phyloP scores from a whole-genome alignment of 2,113 vertebrate species.

The Galbula dea region DNA sequence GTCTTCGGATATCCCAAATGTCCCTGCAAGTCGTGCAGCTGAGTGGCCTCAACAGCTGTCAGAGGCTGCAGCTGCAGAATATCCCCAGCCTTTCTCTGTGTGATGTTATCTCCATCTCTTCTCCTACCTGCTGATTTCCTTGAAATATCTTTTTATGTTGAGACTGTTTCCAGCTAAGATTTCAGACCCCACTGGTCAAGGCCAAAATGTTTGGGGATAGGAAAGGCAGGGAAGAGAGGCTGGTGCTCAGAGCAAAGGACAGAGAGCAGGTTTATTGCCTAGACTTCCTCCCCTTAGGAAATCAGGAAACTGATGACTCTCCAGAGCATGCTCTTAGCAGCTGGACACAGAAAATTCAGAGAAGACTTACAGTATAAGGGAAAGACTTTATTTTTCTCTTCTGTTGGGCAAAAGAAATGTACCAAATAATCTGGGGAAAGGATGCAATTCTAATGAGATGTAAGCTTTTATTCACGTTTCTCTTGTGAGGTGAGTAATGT shows the following conservation, averaged over 20 bases:
- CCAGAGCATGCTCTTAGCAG: not conserved
- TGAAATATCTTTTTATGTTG: not conserved
- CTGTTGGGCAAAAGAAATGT: not conserved
- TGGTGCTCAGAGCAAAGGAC: not conserved
- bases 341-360: not conserved
- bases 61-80: not conserved
- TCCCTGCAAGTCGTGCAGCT: not conserved
- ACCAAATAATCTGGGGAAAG: not conserved
- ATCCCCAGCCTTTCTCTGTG: not conserved
- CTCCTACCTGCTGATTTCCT: not conserved
- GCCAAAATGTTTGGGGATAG: not conserved
- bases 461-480: not conserved
- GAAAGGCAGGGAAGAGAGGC: not conserved
- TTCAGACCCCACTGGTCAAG: not conserved
- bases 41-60: not conserved
- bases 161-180: not conserved
- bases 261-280: not conserved
- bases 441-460: not conserved
- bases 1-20: not conserved
- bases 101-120: not conserved
- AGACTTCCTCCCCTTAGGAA: not conserved
- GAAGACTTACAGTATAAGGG: not conserved
- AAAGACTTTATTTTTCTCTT: not conserved
- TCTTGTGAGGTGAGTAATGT: not conserved
- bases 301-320: not conserved